phyloP scores from a whole-genome alignment of 2,888 invertebrate species.

The Caenorhabditis sp. region DNA sequence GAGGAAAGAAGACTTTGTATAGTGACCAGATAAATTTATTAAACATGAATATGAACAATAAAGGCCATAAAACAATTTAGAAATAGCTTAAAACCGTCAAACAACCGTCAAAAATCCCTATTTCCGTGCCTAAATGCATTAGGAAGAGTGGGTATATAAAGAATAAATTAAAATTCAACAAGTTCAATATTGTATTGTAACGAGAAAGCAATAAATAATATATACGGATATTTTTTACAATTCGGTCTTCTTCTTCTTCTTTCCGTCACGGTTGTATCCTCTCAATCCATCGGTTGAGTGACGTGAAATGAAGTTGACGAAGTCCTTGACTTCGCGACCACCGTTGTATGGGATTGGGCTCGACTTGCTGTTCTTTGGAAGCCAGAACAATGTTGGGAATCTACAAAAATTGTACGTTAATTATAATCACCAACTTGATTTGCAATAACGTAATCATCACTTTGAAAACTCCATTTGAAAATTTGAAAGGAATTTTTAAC shows the following conservation, averaged over 20 bases:
- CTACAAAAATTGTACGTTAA: constrained; percentile 72
- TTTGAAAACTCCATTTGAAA: constrained; percentile 6
- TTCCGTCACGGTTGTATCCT: constrained; percentile 86
- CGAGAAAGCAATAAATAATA: constrained; percentile 10
- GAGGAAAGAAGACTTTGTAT: constrained; percentile 3
- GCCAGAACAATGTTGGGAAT: constrained; percentile 97
- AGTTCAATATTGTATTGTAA: constrained; percentile 5
- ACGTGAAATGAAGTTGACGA: constrained; percentile 90
- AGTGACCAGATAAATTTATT: constrained; percentile 38
- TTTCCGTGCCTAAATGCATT: neutral
- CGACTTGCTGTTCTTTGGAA: constrained; percentile 81
- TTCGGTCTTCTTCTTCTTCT: constrained; percentile 75
- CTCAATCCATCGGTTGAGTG: constrained; percentile 88
- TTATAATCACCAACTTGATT: too few species aligned
- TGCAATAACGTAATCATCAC: too few species aligned
- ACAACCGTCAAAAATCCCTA: constrained; percentile 39
- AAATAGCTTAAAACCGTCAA: constrained; percentile 32
- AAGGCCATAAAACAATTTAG: neutral
- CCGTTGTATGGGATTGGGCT: constrained; percentile 77
- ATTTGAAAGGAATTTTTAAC: neutral
- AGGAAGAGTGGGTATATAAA: constrained; percentile 7
- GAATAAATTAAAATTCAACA: constrained; percentile 21
- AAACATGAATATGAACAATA: constrained; percentile 2
- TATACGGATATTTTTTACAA: constrained; percentile 46
- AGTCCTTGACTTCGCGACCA: constrained; percentile 90